Evolutionary conservation across 1,140 invertebrate genomes (phyloP).

Genomic region (Venturia canescens): DNA sequence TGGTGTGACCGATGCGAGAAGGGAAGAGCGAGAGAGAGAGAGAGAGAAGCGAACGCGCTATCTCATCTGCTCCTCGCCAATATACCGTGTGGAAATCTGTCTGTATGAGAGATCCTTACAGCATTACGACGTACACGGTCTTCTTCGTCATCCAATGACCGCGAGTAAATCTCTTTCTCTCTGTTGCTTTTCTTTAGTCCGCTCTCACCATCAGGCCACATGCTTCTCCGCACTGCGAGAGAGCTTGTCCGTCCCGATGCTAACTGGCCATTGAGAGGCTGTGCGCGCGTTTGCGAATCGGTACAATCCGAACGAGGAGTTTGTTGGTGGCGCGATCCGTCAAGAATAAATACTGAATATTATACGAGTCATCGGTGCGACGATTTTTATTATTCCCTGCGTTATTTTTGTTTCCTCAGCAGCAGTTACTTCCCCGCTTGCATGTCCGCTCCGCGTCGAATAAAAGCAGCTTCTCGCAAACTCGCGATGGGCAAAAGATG

Average conservation of each 20-base stretch:
- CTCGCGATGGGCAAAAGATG: too few relatives aligned
- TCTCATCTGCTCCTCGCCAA: slow-evolving; percentile 53
- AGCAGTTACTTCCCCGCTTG: too few relatives aligned
- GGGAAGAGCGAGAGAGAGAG: slow-evolving; percentile 37
- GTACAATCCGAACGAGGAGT: slow-evolving; percentile 39
- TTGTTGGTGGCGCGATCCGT: slow-evolving; percentile 12
- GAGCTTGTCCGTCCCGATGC: slow-evolving; percentile 55
- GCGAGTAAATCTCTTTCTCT: neutral
- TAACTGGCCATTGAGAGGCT: slow-evolving; percentile 57
- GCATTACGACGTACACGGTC: slow-evolving; percentile 24
- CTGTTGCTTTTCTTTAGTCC: neutral
- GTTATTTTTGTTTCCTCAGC: too few relatives aligned
- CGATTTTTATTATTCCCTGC: too few relatives aligned
- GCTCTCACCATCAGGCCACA: neutral
- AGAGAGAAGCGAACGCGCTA: slow-evolving; percentile 58
- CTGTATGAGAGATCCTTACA: slow-evolving; percentile 22
- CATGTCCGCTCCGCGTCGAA: too few relatives aligned
- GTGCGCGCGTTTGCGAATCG: slow-evolving; percentile 3
- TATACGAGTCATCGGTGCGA: neutral
- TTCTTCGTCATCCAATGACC: slow-evolving; percentile 60
- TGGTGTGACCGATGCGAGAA: slow-evolving; percentile 57
- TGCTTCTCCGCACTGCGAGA: slow-evolving; percentile 1
- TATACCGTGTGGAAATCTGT: neutral
- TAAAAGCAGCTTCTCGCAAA: too few relatives aligned
- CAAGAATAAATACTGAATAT: neutral